These are phyloP conservation scores for Neolamprologus fasciatus DNA, from an alignment of 2,113 vertebrate genomes.

Conservation along the genomic window DNA sequence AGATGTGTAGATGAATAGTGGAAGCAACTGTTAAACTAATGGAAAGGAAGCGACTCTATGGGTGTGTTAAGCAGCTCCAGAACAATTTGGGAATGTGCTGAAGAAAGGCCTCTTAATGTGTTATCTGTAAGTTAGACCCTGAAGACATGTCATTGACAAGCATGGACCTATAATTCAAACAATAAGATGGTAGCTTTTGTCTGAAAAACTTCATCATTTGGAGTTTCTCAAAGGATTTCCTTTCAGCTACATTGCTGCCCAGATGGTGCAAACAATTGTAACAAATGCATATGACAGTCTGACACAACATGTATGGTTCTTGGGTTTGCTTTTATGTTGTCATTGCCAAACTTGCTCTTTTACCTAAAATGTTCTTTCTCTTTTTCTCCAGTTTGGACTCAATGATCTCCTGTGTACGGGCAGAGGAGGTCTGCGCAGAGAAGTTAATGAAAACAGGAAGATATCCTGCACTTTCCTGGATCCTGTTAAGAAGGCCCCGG, in stretches of 20 bases:
- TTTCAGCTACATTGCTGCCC: neutral
- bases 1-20: neutral
- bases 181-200: neutral
- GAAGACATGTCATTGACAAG: neutral
- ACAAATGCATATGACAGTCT: neutral
- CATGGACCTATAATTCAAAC: neutral
- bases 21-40: neutral
- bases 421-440: slow-evolving; percentile 79
- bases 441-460: slow-evolving; percentile 82
- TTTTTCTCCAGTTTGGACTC: slow-evolving; percentile 84
- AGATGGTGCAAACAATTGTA: neutral
- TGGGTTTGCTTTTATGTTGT: neutral
- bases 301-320: neutral
- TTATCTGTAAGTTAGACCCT: neutral
- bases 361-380: slow-evolving; percentile 79
- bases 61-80: neutral
- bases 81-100: neutral
- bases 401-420: slow-evolving; percentile 81
- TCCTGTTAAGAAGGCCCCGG: slow-evolving; percentile 72
- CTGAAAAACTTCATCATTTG: neutral
- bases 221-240: neutral
- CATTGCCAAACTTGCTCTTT: neutral
- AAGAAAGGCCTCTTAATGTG: neutral
- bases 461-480: slow-evolving; percentile 75
- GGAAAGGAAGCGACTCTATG: neutral